Conservation (phyloP, 2,888 invertebrate genomes). For the Slavum lentiscoides region DNA sequence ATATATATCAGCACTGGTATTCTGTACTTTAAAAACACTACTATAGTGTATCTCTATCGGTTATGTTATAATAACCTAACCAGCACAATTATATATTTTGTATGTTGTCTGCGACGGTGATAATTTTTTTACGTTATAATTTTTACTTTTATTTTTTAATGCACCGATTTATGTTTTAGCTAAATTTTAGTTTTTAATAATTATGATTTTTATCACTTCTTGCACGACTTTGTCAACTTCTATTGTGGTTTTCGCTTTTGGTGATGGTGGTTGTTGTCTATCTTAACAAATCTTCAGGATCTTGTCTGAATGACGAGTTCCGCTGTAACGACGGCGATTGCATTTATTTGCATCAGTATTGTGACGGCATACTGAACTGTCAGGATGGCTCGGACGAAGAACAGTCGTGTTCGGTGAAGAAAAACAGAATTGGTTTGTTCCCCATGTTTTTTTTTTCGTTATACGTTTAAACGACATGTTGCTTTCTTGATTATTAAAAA, state of each 20-base stretch:
- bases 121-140: background rate
- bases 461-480: background rate
- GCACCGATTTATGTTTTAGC: conserved; percentile 24
- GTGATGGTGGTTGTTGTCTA: conserved; percentile 49
- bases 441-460: conserved; percentile 54
- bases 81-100: conserved; percentile 3
- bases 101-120: background rate
- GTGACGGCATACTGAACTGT: conserved; percentile 69
- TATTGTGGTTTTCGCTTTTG: conserved; percentile 53
- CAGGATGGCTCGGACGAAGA: conserved; percentile 69
- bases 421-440: conserved; percentile 62
- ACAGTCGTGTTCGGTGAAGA: conserved; percentile 61
- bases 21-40: background rate
- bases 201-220: conserved; percentile 46
- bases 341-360: conserved; percentile 64
- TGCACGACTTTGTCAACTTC: conserved; percentile 52
- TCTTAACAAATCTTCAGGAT: conserved; percentile 49
- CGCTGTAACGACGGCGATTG: conserved; percentile 64
- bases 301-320: conserved; percentile 55
- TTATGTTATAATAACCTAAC: background rate
- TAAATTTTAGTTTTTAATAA: conserved; percentile 36
- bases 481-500: conserved; percentile 36
- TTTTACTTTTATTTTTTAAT: background rate
- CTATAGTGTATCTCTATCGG: background rate
- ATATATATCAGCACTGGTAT: too few species aligned